Evolutionary conservation across 2,797 vertebrate genomes (phyloP).

Genomic region (Macropus fuliginosus): DNA sequence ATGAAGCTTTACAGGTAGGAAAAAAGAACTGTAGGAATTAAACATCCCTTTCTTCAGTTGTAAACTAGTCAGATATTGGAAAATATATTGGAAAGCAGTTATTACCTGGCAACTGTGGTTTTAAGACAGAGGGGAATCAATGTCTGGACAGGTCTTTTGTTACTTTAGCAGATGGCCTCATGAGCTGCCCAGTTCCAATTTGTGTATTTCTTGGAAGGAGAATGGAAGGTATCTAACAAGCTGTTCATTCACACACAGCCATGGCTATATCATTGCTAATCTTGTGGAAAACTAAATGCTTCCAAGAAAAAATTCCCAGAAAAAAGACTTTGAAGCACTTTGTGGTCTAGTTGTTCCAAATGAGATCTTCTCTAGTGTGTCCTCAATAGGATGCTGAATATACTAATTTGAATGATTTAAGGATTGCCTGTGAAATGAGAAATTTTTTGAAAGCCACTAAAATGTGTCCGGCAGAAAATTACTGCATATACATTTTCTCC

Average conservation of each 20-base stretch:
- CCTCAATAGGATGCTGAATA: constrained; percentile 3
- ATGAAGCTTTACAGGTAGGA: constrained; percentile 35
- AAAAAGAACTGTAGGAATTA: constrained; percentile 30
- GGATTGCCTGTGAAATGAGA: constrained; percentile 41
- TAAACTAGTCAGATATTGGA: neutral
- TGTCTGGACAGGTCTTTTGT: constrained; percentile 14
- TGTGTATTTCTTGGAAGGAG: neutral
- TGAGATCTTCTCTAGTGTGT: constrained; percentile 44
- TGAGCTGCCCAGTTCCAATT: constrained; percentile 5
- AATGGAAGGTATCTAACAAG: neutral
- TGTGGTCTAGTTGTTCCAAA: neutral
- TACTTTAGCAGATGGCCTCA: constrained; percentile 55
- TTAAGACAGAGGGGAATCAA: constrained; percentile 55
- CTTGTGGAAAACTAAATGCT: constrained; percentile 19
- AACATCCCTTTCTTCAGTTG: neutral
- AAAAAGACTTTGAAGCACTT: neutral
- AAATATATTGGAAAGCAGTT: constrained; percentile 44
- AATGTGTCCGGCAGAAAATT: constrained; percentile 28
- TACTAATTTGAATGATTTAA: constrained; percentile 37
- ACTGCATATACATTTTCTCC: neutral
- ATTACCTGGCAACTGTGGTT: constrained; percentile 59
- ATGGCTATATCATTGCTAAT: constrained; percentile 25
- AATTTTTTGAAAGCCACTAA: constrained; percentile 34
- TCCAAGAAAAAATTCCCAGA: neutral
- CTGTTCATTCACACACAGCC: constrained; percentile 10